Percentiles rank a stretch among this genome's conserved stretches.
Conservation (phyloP, 1,140 invertebrate genomes). For the Scaptodrosophila lebanonensis region DNA sequence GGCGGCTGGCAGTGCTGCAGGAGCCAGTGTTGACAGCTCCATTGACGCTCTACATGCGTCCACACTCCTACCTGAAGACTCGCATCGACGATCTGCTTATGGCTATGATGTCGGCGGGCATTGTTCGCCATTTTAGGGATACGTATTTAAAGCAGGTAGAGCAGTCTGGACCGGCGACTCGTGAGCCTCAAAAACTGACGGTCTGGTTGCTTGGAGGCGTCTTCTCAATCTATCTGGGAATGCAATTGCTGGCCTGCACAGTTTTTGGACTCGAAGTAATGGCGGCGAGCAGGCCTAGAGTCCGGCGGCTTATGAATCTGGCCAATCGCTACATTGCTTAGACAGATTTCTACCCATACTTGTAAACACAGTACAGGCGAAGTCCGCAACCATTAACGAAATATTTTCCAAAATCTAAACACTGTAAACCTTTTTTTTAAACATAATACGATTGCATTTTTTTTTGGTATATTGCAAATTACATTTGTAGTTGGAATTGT, state of each 20-base stretch:
- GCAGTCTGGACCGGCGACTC: not conserved
- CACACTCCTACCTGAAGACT: conserved; percentile 52
- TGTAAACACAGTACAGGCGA: not conserved
- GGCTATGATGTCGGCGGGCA: conserved; percentile 54
- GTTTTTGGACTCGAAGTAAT: conserved; percentile 47
- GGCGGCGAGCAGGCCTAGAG: not conserved
- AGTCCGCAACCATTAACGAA: no score
- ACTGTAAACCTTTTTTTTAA: no score
- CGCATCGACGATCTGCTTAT: conserved; percentile 48
- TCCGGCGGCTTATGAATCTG: conserved; percentile 17
- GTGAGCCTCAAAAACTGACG: conserved; percentile 34
- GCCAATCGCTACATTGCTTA: conserved; percentile 30
- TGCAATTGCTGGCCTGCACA: conserved; percentile 34
- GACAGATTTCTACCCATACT: not conserved
- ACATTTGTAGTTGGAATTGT: no score
- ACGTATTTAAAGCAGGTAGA: conserved; percentile 52
- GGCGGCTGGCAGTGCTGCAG: conserved; percentile 28
- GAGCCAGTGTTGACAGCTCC: conserved; percentile 47
- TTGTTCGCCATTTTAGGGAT: conserved; percentile 38
- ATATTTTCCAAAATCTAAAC: no score
- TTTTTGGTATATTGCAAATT: no score
- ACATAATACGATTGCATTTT: no score
- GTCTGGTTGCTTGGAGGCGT: conserved; percentile 44
- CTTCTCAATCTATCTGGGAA: conserved; percentile 21
- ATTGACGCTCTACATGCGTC: conserved; percentile 63